Percentiles rank a stretch among this genome's conserved stretches.
Evolutionary conservation across 2,888 invertebrate species (phyloP).

Genomic region (Drosophila quinaria): DNA sequence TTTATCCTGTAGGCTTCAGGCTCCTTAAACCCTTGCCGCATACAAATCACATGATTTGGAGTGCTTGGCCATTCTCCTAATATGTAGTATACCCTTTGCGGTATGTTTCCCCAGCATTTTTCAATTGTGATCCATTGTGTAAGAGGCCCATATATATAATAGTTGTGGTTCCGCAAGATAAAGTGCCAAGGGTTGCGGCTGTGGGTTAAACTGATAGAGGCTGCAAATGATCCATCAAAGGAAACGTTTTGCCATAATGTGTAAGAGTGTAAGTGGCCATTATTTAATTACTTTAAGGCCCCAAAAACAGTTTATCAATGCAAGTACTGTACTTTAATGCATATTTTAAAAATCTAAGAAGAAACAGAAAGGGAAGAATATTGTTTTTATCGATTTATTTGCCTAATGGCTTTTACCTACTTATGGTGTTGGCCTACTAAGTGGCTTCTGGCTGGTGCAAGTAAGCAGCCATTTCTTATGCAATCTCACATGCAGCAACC

Average conservation of each 20-base stretch:
- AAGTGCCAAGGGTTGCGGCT: slow-evolving; percentile 12
- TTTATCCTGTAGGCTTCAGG: slow-evolving; percentile 5
- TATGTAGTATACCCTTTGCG: slow-evolving; percentile 25
- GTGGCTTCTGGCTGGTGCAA: slow-evolving; percentile 13
- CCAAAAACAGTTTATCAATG: neutral
- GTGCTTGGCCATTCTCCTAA: slow-evolving; percentile 9
- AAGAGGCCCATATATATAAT: slow-evolving; percentile 10
- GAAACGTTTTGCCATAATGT: neutral
- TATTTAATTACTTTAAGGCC: neutral
- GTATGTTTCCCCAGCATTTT: slow-evolving; percentile 48
- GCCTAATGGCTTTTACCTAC: slow-evolving; percentile 8
- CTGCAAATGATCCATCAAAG: slow-evolving; percentile 29
- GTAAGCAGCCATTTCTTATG: slow-evolving; percentile 29
- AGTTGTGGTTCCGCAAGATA: slow-evolving; percentile 28
- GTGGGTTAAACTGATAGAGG: neutral
- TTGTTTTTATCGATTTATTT: slow-evolving; percentile 8
- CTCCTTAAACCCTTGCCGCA: slow-evolving; percentile 35
- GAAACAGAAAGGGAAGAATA: neutral
- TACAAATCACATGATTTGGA: slow-evolving; percentile 27
- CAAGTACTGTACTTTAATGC: neutral
- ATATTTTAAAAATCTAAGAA: neutral
- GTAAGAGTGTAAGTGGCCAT: neutral
- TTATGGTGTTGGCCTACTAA: slow-evolving; percentile 9
- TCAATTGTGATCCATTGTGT: slow-evolving; percentile 49
- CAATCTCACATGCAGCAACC: slow-evolving; percentile 28